phyloP scores from a whole-genome alignment of 2,797 vertebrate genomes.

The Molossus alvarezi region DNA sequence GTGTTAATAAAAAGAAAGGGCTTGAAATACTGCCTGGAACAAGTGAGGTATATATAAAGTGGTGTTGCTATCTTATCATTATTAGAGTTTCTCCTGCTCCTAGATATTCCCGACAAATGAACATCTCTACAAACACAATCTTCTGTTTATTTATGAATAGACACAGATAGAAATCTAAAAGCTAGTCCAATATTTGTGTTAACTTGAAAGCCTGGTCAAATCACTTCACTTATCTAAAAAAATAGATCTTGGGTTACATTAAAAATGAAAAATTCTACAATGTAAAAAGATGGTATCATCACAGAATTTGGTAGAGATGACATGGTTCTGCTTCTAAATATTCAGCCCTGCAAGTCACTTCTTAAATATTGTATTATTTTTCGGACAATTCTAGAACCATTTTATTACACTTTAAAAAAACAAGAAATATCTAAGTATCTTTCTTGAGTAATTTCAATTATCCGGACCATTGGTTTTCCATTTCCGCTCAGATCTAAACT shows the following conservation, averaged over 20 bases:
- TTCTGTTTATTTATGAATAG: conserved; percentile 26
- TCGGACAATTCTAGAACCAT: conserved; percentile 40
- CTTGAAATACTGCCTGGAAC: not conserved
- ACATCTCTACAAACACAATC: conserved; percentile 35
- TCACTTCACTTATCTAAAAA: conserved; percentile 58
- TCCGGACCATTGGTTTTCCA: not conserved
- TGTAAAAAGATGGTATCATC: conserved; percentile 62
- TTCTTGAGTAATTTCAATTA: conserved; percentile 58
- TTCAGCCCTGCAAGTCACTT: conserved; percentile 3
- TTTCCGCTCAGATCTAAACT: not conserved
- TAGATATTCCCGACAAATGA: not conserved
- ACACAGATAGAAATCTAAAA: conserved; percentile 54
- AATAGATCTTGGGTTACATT: conserved; percentile 14
- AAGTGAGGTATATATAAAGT: not conserved
- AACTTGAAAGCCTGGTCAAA: conserved; percentile 3
- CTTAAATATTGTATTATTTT: conserved; percentile 63
- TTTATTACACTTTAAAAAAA: not conserved
- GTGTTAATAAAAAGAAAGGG: conserved; percentile 19
- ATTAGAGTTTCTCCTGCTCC: not conserved
- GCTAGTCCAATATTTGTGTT: conserved; percentile 37
- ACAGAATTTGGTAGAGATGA: conserved; percentile 65
- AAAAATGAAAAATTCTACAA: conserved; percentile 63
- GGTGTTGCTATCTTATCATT: not conserved
- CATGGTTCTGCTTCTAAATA: conserved; percentile 55
- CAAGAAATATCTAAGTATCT: conserved; percentile 43